These are phyloP conservation scores for Microcebus murinus DNA, from an alignment of 2,113 vertebrate species.

Conservation along the genomic window DNA sequence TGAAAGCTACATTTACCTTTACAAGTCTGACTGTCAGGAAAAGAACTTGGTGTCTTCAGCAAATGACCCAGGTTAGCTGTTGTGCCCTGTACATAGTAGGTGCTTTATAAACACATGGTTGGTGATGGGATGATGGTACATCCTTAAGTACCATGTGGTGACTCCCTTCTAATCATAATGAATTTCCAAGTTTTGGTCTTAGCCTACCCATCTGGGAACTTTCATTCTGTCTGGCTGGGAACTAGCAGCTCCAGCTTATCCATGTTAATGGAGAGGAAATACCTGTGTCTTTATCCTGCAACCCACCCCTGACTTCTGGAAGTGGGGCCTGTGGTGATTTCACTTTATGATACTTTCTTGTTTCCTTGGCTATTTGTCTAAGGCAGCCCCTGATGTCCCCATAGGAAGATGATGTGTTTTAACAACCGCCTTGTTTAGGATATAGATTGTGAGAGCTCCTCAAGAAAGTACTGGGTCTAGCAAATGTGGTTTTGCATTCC, in stretches of 20 bases:
- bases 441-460: background rate
- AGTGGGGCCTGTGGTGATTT: background rate
- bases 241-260: background rate
- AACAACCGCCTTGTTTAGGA: background rate
- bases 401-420: background rate
- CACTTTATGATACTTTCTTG: background rate
- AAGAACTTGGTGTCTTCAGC: background rate
- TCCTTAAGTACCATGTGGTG: background rate
- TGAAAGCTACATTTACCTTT: background rate
- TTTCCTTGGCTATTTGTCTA: background rate
- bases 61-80: background rate
- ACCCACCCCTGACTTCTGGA: background rate
- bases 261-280: background rate
- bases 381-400: background rate
- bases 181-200: background rate
- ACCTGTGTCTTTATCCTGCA: background rate
- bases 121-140: background rate
- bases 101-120: background rate
- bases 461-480: background rate
- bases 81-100: background rate
- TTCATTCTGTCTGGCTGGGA: background rate
- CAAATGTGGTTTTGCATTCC: background rate
- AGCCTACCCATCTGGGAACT: background rate
- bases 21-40: background rate
- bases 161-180: background rate